Evolutionary conservation across 2,888 invertebrate species (phyloP).

Genomic region (Chrysotoxum bicinctum): DNA sequence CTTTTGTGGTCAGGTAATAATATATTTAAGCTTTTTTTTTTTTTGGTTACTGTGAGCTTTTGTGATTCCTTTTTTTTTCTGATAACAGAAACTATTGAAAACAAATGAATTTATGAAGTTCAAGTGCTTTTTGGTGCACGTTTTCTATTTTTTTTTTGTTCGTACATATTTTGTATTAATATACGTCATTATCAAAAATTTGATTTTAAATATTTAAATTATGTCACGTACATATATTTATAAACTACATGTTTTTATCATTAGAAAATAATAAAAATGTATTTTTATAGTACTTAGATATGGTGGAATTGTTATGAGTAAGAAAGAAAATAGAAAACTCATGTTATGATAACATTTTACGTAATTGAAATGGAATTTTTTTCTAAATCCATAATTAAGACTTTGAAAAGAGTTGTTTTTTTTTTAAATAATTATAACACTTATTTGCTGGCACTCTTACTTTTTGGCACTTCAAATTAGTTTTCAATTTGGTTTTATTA

Average conservation of each 20-base stretch:
- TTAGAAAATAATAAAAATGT: too few relatives aligned
- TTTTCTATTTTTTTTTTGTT: neutral
- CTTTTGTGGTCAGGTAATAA: slow-evolving; percentile 19
- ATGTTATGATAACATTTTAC: too few relatives aligned
- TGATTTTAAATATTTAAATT: neutral
- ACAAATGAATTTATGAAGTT: slow-evolving; percentile 6
- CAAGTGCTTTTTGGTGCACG: neutral
- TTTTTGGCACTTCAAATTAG: too few relatives aligned
- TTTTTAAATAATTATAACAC: too few relatives aligned
- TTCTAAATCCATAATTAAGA: too few relatives aligned
- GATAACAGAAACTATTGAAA: neutral
- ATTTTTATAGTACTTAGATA: too few relatives aligned
- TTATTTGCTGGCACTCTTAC: too few relatives aligned
- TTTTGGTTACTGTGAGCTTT: slow-evolving; percentile 3
- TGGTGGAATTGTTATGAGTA: too few relatives aligned
- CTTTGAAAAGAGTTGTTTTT: too few relatives aligned
- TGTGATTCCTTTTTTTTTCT: slow-evolving; percentile 14
- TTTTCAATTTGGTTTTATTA: too few relatives aligned
- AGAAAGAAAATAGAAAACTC: too few relatives aligned
- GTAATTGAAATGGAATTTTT: too few relatives aligned
- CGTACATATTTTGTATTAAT: neutral
- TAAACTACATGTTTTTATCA: neutral
- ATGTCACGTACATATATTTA: neutral
- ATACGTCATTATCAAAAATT: neutral
- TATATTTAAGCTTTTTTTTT: neutral